Percentiles rank a stretch among this genome's conserved stretches.
Conservation (phyloP, 2,888 invertebrate species). For the Rhagonycha lutea region DNA sequence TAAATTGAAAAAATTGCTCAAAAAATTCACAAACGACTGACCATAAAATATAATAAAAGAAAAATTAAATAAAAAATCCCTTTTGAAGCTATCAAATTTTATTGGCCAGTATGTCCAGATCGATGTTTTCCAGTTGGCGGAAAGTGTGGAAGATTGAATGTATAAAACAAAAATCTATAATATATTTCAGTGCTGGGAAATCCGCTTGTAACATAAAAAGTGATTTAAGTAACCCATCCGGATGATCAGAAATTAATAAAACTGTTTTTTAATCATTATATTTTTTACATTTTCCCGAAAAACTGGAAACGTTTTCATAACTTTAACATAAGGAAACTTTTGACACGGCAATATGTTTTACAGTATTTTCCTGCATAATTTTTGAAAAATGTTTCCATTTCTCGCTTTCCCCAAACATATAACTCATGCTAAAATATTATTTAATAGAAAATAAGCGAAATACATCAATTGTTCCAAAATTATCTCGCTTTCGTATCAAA, state of each 20-base stretch:
- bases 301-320: not conserved
- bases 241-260: not conserved
- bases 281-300: not conserved
- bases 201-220: not conserved
- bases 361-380: not conserved
- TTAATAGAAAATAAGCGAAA: not conserved
- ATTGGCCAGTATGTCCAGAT: slow-evolving; percentile 8
- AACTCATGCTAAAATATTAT: not conserved
- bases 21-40: not conserved
- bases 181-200: not conserved
- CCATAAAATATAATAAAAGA: not conserved
- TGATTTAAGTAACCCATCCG: not conserved
- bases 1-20: not conserved
- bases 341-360: not conserved
- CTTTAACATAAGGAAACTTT: not conserved
- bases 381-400: not conserved
- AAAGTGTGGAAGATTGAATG: slow-evolving; percentile 11
- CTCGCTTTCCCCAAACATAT: not conserved
- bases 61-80: not conserved
- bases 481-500: not conserved
- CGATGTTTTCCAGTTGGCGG: slow-evolving; percentile 12
- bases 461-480: not conserved
- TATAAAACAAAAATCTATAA: not conserved
- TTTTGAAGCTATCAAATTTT: slow-evolving; percentile 11
- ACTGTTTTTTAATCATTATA: not conserved